Evolutionary conservation across 2,888 invertebrate species (phyloP), one percentile per base, ranked within the genome.

Genomic region (Allacma fusca): DNA sequence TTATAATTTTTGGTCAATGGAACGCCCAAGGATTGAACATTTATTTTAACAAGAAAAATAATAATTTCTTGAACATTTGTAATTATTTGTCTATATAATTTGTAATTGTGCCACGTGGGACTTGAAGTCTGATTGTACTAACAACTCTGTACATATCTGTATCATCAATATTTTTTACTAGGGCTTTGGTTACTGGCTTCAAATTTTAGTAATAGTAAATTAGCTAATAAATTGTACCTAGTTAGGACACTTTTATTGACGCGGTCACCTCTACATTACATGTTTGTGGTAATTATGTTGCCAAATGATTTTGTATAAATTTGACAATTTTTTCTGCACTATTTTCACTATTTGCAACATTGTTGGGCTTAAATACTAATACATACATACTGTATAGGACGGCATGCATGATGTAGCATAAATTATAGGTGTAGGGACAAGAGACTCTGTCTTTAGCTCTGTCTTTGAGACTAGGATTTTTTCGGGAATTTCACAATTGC

Each of bases 211-310:
- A n/a, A n/a, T n/a, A n/a, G n/a, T n/a, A n/a, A n/a, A n/a, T n/a
- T n/a, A n/a, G n/a, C n/a, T n/a, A n/a, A n/a, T n/a, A n/a, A n/a
- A n/a, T n/a, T n/a, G n/a, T n/a, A n/a, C n/a, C n/a, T n/a, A n/a
- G n/a, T n/a, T 73, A 62, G 73, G 73, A 62, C 62, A 73, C 73
- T 73, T 73, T 65, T 26, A 26, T 69, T 57, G 28, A 34, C 26
- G 71, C 40, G 73, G 26, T 73, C 71, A 71, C 57, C 71, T 28
- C 71, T 50, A 71, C 50, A 50, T 50, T 9, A 40, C 40, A 16
- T 62, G 2, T 73, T 62, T 73, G 64, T 73, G 73, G 73, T 73
- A 73, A 74, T 74, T 74, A 74, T 65, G 74, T 74, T 74, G 74
- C 74, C 74, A 74, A 74, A 73, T 65, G 21, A 62, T 40, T 74